Evolutionary conservation across 2,797 vertebrate genomes (phyloP).

Genomic region (Acropternis orthonyx): DNA sequence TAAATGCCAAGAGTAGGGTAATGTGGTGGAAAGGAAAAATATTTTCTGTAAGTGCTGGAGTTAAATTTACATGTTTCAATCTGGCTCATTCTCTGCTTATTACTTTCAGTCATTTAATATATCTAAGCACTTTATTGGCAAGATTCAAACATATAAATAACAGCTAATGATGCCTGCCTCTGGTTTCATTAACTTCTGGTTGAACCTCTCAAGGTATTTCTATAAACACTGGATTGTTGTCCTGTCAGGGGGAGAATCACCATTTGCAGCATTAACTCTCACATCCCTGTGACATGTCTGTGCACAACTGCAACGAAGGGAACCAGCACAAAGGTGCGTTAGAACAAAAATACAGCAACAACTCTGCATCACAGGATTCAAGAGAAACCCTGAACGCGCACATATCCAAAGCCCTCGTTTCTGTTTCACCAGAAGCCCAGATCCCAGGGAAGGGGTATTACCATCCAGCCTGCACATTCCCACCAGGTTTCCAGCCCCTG

Average conservation of each 20-base stretch:
- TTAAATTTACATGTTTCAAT: conserved; percentile 41
- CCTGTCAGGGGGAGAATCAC: conserved; percentile 42
- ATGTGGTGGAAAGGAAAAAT: conserved; percentile 25
- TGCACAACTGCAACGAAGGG: not conserved
- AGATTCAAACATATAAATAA: conserved; percentile 69
- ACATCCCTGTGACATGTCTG: not conserved
- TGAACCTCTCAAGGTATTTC: conserved; percentile 64
- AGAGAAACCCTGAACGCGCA: not conserved
- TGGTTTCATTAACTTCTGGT: conserved; percentile 74
- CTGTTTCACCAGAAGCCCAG: not conserved
- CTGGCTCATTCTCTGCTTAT: conserved; percentile 57
- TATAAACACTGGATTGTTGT: conserved; percentile 47
- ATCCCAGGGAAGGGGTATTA: conserved; percentile 30
- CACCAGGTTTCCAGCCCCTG: conserved; percentile 20
- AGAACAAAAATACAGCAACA: not conserved
- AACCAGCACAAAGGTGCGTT: not conserved
- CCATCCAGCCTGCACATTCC: conserved; percentile 44
- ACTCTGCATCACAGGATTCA: not conserved
- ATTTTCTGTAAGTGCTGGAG: conserved; percentile 42
- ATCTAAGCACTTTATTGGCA: conserved; percentile 70
- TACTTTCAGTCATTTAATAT: conserved; percentile 64
- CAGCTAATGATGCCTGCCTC: conserved; percentile 66
- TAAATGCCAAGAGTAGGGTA: not conserved
- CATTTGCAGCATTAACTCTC: not conserved
- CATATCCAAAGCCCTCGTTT: not conserved